Evolutionary conservation across 2,888 invertebrate genomes (phyloP), one percentile per base, ranked within the genome.

Genomic region (Synanthedon andrenaeformis): DNA sequence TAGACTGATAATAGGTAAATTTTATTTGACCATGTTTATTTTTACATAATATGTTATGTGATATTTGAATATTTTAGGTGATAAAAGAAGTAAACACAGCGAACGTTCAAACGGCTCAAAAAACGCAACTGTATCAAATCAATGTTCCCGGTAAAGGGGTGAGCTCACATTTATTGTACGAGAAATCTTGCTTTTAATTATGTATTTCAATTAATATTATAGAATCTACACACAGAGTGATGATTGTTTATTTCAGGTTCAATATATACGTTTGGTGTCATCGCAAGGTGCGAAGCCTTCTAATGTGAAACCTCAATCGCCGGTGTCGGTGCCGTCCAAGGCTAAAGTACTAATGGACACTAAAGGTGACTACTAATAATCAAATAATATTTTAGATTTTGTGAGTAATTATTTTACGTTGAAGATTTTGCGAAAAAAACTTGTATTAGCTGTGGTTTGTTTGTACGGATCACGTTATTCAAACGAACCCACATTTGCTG

Each of bases 141-240:
- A 92, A 92, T 74, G 90, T 92, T 57, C 92, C 92, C 2, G 92
- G 92, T 12, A 91, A 92, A 81, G 92, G 92, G 61, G 91, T 91
- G 79, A 82, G 81, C 72, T 57, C 53, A 35, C 35, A 3, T 35
- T 35, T 35, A 35, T 35, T 28, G 28, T 23, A 23, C 19, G 4
- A 17, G 17, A n/a, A n/a, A n/a, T n/a, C n/a, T n/a, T n/a, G n/a
- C 3, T 19, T 19, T 3, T 19, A 19, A 19, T 19, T n/a, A n/a
- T n/a, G n/a, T 19, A 19, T 19, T 19, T 19, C 19, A 19, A 19
- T 3, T 19, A 3, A n/a, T n/a, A n/a, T n/a, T n/a, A 19, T 19
- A 19, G 2, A 19, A 19, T 19, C 19, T 19, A 19, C 19, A 19
- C 2, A 19, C n/a, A n/a, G n/a, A n/a, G n/a, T n/a, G n/a, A n/a